Percentiles rank a stretch among this genome's conserved stretches.
phyloP scores from a whole-genome alignment of 2,797 vertebrate species.

The Cyclura pinguis region DNA sequence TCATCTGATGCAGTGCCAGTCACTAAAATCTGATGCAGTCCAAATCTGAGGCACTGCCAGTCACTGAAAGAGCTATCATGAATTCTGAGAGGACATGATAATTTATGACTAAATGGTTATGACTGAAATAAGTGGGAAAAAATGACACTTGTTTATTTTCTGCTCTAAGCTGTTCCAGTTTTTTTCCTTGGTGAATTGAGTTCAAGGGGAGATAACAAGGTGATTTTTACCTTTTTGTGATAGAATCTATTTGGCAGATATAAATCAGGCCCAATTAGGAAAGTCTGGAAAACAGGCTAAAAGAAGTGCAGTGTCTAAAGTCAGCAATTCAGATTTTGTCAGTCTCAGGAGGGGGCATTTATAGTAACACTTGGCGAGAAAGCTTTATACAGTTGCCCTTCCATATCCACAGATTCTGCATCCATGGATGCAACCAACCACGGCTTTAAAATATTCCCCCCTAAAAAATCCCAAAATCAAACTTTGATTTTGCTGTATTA shows the following conservation, averaged over 20 bases:
- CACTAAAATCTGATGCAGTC: not conserved
- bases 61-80: not conserved
- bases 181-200: conserved; percentile 6
- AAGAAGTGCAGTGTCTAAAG: not conserved
- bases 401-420: too few relatives aligned
- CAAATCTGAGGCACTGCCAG: not conserved
- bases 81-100: not conserved
- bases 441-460: too few relatives aligned
- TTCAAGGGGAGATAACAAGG: conserved; percentile 9
- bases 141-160: conserved; percentile 25
- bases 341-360: not conserved
- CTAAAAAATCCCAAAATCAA: too few relatives aligned
- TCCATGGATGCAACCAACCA: too few relatives aligned
- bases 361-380: not conserved
- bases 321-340: not conserved
- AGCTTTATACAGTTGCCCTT: not conserved
- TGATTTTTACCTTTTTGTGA: conserved; percentile 8
- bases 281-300: rapidly evolving
- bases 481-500: too few relatives aligned
- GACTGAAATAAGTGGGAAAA: conserved; percentile 22
- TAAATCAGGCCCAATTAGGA: not conserved
- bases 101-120: not conserved
- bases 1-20: not conserved
- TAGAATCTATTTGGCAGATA: not conserved
- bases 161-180: not conserved